phyloP scores from a whole-genome alignment of 2,888 invertebrate species.

The Cryptocheilus praepositus region DNA sequence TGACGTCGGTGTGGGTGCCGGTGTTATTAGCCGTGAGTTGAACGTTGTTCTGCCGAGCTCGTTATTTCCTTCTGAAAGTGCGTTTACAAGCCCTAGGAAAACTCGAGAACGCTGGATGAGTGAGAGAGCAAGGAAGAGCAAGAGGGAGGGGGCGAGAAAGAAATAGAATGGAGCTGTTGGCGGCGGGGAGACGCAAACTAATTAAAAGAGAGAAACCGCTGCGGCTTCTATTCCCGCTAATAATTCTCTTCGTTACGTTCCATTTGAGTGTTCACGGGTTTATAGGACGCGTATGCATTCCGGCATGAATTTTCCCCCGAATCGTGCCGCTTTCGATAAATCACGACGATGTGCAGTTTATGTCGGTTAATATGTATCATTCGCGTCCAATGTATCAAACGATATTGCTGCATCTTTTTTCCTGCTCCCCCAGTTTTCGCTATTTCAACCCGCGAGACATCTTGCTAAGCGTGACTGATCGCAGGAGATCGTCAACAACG shows the following conservation, averaged over 20 bases:
- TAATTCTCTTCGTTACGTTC: constrained; percentile 25
- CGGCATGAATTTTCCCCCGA: too few species aligned
- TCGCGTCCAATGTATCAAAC: too few species aligned
- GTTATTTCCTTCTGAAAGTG: constrained; percentile 44
- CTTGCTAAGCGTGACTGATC: too few species aligned
- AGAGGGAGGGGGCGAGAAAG: not conserved
- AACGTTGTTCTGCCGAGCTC: constrained; percentile 15
- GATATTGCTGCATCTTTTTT: too few species aligned
- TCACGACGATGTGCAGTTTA: too few species aligned
- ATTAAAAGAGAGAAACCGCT: constrained; percentile 44
- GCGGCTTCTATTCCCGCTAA: constrained; percentile 36
- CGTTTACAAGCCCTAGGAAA: constrained; percentile 2
- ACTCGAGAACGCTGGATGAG: not conserved
- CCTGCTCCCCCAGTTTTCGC: too few species aligned
- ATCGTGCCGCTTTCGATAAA: too few species aligned
- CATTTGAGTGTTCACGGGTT: not conserved
- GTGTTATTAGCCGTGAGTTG: constrained; percentile 22
- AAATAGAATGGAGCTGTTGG: not conserved
- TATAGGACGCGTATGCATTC: too few species aligned
- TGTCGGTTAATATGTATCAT: too few species aligned
- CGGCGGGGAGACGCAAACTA: constrained; percentile 30
- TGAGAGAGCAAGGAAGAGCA: not conserved
- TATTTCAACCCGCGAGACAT: too few species aligned
- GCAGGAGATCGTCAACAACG: too few species aligned
- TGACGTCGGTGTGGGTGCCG: not conserved